Base-by-base conservation (phyloP, 2,113 vertebrate genomes). In the Podarcis muralis region DNA sequence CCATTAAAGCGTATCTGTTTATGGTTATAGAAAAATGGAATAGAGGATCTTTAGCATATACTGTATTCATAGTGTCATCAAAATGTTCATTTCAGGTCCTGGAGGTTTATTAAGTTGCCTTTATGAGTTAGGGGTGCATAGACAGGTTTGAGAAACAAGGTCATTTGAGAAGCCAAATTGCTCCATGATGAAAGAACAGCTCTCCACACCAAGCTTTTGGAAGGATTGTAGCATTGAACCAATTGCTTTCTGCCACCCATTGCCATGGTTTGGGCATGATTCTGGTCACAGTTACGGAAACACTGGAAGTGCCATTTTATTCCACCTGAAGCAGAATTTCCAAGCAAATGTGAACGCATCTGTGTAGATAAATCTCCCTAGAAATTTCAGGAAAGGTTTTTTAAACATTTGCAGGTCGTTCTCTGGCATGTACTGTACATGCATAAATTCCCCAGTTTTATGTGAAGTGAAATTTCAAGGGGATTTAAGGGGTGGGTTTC, bases 1-100 rank as follows among this genome's bases (percentile, higher is more conserved):
- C 95, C 95, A 96, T 95, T 95, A 96, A 95, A 95, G 95, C 81
- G 0, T 94, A 94, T 94, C 93, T 96, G 91, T 95, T 96, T 95
- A 96, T 95, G 91, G 94, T 94, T 95, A 95, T 95, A 95, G 95
- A 95, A 95, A 88, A 95, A 93, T 95, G 91, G 90, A 95, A 95
- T 91, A 85, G 92, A 88, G 91, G 92, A 83, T 95, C 91, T 95
- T 96, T 95, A 95, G 87, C 90, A 93, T 94, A 94, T 86, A 92
- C 83, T 85, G 88, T 93, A 94, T 95, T 95, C 93, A 94, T 87
- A 92, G 92, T 90, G 84, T 91, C 95, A 95, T 96, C 92, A 91
- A 96, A 95, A 95, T 2, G 12, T 93, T 95, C 94, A 93, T 95
- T 95, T 95, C 90, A 88, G 91, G 90, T 93, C 92, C 48, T 59